Base-by-base conservation (phyloP, 2,113 vertebrate species). In the Leiothrix lutea region DNA sequence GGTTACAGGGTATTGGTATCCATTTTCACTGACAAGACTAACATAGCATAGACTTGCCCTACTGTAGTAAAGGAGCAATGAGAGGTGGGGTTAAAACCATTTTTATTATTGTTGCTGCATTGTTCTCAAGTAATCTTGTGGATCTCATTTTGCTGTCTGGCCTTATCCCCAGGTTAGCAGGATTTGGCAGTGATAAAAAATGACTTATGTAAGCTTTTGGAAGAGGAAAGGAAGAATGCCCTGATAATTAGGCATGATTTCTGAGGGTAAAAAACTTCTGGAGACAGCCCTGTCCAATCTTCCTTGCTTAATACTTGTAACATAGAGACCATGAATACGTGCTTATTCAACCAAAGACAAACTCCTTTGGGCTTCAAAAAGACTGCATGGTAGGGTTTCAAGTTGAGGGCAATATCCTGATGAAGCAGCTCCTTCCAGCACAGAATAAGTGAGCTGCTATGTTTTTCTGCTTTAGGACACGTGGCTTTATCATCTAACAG, bases 401-500 rank as follows among this genome's bases (percentile, higher is more conserved):
- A 42, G 51, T 3, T 48, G 35, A 77, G 38, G 83, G n/a, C 36
- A 67, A 80, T 86, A 78, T 86, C 56, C n/a, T 45, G 21, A 8
- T 53, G 64, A 86, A 71, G 44, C 51, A 70, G 47, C 17, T 74
- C 40, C 36, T 88, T 92, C 48, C 40, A 71, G 36, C 31, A 65
- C 0, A 0, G 29, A 92, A 75, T 3, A 16, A 82, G 17, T 72
- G 51, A 84, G 61, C n/a, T 78, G 65, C 47, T 95, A 0, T 44
- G 60, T 57, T 72, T 96, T 92, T 96, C 73, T 95, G 56, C 96
- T 87, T 47, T 70, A 99, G 99, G 99, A 99, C 19, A 98, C 98
- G 0, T 99, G 99, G 99, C 98, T 99, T 90, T 99, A 99, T 96
- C 99, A 99, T 96, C 98, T 99, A 94, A 99, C 98, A 8, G 98